phyloP scores from a whole-genome alignment of 2,113 vertebrate genomes.

The Salvator merianae region DNA sequence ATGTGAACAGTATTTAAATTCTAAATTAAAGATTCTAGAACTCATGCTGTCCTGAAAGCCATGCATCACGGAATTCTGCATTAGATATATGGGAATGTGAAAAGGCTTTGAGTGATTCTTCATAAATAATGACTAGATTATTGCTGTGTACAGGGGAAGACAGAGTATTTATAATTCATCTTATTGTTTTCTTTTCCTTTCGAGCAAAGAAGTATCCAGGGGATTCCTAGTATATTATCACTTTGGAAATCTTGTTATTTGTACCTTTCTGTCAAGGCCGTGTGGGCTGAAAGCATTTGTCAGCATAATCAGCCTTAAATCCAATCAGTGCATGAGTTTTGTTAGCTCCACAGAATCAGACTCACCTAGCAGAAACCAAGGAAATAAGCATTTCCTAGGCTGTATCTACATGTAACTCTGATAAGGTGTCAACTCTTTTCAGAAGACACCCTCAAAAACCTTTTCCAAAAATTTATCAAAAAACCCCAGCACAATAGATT shows the following conservation, averaged over 20 bases:
- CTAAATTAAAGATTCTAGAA: neutral
- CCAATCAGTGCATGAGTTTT: neutral
- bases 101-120: neutral
- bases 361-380: no score
- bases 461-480: no score
- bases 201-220: neutral
- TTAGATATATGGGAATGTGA: neutral
- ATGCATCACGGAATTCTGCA: neutral
- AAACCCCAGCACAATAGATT: no score
- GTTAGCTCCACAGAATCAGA: neutral
- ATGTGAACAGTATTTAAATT: neutral
- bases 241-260: neutral
- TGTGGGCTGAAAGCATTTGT: neutral
- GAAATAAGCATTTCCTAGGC: no score
- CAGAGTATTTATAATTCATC: neutral
- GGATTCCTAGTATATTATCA: neutral
- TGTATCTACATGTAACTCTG: no score
- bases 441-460: no score
- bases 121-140: neutral
- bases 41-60: neutral
- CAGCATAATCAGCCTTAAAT: neutral
- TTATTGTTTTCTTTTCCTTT: neutral
- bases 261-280: neutral
- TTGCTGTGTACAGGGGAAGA: neutral
- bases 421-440: no score